Conservation (phyloP, 2,797 vertebrate species). For the Acanthornis magna region DNA sequence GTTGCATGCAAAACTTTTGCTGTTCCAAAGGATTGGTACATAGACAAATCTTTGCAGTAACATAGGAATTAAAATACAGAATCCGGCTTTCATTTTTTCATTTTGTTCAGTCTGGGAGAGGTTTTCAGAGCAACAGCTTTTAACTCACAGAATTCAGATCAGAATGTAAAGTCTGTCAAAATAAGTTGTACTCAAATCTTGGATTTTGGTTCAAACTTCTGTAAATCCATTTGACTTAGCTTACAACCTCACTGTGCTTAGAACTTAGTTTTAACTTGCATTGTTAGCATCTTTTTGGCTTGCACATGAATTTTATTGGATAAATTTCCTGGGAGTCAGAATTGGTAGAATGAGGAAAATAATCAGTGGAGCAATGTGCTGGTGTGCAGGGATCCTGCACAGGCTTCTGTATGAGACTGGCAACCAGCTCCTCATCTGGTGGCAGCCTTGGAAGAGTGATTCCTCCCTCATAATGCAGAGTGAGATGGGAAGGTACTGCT, state of each 20-base stretch:
- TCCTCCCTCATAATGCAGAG: not conserved
- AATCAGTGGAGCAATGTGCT: not conserved
- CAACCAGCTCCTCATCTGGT: not conserved
- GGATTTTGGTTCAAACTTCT: not conserved
- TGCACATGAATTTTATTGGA: not conserved
- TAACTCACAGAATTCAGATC: not conserved
- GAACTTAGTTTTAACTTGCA: not conserved
- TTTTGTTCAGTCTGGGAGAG: not conserved
- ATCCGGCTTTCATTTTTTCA: not conserved
- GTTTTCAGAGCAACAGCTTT: not conserved
- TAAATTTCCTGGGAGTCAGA: not conserved
- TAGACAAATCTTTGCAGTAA: not conserved
- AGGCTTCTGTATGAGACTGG: not conserved
- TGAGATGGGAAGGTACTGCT: not conserved
- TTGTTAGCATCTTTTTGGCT: not conserved
- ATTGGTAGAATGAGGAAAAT: not conserved
- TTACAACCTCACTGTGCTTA: not conserved
- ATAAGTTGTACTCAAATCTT: not conserved
- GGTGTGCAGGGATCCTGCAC: not conserved
- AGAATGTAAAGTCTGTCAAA: not conserved
- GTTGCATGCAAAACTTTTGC: not conserved
- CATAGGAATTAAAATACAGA: not conserved
- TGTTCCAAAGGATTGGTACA: not conserved
- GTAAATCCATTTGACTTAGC: not conserved
- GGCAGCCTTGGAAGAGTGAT: not conserved